Percentiles rank a stretch among this genome's conserved stretches.
These are phyloP conservation scores for Bambusicola thoracicus DNA, from an alignment of 2,113 vertebrate species.

Conservation along the genomic window DNA sequence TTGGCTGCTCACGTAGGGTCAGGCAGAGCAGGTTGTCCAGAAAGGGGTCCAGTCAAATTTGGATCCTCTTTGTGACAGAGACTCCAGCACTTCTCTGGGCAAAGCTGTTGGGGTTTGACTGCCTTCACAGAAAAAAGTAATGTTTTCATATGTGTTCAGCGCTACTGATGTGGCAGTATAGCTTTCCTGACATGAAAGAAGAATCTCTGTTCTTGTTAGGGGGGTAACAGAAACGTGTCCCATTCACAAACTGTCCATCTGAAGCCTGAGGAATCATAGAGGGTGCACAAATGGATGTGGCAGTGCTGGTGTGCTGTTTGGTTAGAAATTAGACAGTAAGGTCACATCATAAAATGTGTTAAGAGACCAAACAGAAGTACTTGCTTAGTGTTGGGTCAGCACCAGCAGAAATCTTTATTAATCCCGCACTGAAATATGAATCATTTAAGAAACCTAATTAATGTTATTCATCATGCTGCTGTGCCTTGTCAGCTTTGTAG, in stretches of 20 bases:
- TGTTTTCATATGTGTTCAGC: neutral
- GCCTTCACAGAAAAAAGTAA: neutral
- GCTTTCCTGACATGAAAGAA: neutral
- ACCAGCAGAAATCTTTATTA: neutral
- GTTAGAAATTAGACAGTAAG: neutral
- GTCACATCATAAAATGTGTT: neutral
- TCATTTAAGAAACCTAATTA: neutral
- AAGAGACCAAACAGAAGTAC: neutral
- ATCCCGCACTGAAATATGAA: neutral
- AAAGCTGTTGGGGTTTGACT: neutral
- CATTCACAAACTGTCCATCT: neutral
- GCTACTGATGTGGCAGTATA: neutral
- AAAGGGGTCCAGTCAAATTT: neutral
- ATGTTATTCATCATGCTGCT: slow-evolving; percentile 1
- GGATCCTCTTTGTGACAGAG: neutral
- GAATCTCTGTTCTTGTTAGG: rapidly evolving
- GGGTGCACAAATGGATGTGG: neutral
- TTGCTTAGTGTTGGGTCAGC: neutral
- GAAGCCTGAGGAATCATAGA: neutral
- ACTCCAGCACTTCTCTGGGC: neutral
- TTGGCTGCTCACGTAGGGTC: neutral
- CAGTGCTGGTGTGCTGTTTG: neutral
- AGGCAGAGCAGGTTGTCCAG: neutral
- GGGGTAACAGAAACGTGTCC: neutral
- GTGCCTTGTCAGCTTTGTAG: neutral